Conservation (phyloP, 1,140 invertebrate species). For the Macrobrachium rosenbergii region DNA sequence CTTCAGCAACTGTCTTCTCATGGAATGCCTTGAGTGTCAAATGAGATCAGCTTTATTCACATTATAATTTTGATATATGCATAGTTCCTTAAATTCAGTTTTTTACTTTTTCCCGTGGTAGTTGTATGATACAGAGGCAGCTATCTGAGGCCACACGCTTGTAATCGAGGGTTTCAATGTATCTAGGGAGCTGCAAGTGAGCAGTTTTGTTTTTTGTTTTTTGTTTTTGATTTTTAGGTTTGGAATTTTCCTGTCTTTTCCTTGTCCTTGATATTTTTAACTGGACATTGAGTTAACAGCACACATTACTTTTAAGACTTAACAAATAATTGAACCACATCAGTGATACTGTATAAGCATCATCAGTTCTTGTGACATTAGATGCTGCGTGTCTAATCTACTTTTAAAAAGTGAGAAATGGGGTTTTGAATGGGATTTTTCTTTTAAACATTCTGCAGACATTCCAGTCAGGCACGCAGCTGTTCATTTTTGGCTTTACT, state of each 20-base stretch:
- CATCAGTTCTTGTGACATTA: conserved; percentile 21
- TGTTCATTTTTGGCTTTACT: conserved; percentile 24
- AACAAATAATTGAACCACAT: not conserved
- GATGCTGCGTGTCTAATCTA: conserved; percentile 30
- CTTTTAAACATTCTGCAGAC: conserved; percentile 25
- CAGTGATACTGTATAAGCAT: conserved; percentile 28
- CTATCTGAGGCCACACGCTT: too few species aligned
- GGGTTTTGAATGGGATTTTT: conserved; percentile 8
- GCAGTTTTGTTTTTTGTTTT: conserved; percentile 2
- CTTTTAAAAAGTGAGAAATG: not conserved
- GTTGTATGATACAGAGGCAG: too few species aligned
- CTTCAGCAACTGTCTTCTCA: too few species aligned
- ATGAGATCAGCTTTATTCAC: too few species aligned
- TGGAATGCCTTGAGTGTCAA: too few species aligned
- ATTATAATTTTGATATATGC: too few species aligned
- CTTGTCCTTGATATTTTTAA: not conserved
- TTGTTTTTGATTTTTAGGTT: not conserved
- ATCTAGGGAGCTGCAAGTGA: too few species aligned
- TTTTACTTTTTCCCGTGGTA: too few species aligned
- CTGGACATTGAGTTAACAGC: conserved; percentile 23
- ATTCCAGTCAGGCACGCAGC: conserved; percentile 48
- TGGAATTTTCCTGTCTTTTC: not conserved
- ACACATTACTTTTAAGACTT: not conserved
- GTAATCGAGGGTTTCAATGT: too few species aligned
- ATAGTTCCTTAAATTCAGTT: too few species aligned